Conservation (phyloP, 2,888 invertebrate species). For the Scaptomyza caliginosa region DNA sequence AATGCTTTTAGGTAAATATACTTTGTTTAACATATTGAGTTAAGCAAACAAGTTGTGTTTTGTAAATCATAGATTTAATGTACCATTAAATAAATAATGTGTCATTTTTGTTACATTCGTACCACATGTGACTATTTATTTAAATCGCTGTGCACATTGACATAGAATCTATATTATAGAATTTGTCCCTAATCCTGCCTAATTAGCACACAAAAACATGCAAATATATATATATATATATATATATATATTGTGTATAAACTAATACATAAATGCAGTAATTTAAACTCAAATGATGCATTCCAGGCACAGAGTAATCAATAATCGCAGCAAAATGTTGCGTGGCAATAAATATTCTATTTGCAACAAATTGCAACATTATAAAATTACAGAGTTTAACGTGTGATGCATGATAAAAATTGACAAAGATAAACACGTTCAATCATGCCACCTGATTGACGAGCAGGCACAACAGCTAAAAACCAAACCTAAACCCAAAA, state of each 20-base stretch:
- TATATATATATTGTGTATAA: neutral
- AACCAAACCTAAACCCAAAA: constrained; percentile 23
- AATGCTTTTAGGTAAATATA: neutral
- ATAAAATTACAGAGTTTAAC: constrained; percentile 52
- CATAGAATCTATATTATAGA: neutral
- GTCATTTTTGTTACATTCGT: no score
- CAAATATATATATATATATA: neutral
- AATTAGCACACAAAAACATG: neutral
- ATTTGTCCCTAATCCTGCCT: neutral
- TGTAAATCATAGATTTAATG: neutral
- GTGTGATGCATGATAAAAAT: constrained; percentile 54
- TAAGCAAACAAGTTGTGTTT: neutral
- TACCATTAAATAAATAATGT: neutral
- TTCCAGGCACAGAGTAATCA: constrained; percentile 1
- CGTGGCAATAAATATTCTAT: constrained; percentile 39
- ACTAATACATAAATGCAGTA: no score
- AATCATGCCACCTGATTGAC: constrained; percentile 63
- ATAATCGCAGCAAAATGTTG: constrained; percentile 9
- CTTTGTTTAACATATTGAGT: no score
- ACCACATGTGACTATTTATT: neutral
- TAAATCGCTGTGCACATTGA: neutral
- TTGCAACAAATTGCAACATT: constrained; percentile 52
- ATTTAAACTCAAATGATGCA: neutral
- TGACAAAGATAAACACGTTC: constrained; percentile 65
- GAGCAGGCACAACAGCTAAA: constrained; percentile 28